A percentile compares a stretch with the other conserved stretches of the same genome.
These are phyloP conservation scores for Dasypolia templi DNA, from an alignment of 2,888 invertebrate genomes.

Conservation along the genomic window DNA sequence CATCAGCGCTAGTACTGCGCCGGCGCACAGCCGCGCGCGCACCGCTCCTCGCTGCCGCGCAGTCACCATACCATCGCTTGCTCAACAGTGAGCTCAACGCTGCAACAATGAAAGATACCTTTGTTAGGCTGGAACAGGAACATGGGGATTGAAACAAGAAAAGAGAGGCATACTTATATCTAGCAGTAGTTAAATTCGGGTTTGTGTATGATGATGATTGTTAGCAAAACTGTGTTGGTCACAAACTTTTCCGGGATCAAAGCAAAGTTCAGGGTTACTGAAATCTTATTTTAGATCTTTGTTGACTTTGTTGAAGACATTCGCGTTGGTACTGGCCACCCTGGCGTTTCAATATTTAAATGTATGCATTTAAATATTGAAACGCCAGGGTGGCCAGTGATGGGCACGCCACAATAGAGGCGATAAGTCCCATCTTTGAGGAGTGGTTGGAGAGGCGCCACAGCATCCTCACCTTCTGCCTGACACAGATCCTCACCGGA, in stretches of 20 bases:
- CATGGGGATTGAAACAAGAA: neutral
- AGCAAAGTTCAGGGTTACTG: neutral
- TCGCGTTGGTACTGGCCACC: no score
- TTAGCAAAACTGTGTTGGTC: neutral
- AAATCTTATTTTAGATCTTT: neutral
- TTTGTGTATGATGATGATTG: neutral
- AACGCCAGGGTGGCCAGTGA: no score
- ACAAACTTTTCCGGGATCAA: neutral
- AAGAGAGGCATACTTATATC: neutral
- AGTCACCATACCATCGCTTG: slow-evolving; percentile 64
- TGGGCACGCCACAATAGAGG: no score
- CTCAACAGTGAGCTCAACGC: slow-evolving; percentile 42
- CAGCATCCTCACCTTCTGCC: no score
- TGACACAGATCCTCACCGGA: no score
- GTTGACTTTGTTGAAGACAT: neutral
- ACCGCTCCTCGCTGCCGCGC: slow-evolving; percentile 43
- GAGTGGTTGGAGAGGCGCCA: no score
- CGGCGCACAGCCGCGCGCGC: slow-evolving; percentile 58
- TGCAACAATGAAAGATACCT: slow-evolving; percentile 10
- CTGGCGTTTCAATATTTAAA: no score
- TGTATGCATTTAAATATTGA: no score
- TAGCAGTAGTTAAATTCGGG: neutral
- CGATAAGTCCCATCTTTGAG: no score
- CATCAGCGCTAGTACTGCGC: slow-evolving; percentile 67
- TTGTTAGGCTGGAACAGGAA: neutral